A percentile compares a stretch with the other conserved stretches of the same genome.
These are phyloP conservation scores for Nycticryphes semicollaris DNA, from an alignment of 2,113 vertebrate genomes.

Conservation along the genomic window DNA sequence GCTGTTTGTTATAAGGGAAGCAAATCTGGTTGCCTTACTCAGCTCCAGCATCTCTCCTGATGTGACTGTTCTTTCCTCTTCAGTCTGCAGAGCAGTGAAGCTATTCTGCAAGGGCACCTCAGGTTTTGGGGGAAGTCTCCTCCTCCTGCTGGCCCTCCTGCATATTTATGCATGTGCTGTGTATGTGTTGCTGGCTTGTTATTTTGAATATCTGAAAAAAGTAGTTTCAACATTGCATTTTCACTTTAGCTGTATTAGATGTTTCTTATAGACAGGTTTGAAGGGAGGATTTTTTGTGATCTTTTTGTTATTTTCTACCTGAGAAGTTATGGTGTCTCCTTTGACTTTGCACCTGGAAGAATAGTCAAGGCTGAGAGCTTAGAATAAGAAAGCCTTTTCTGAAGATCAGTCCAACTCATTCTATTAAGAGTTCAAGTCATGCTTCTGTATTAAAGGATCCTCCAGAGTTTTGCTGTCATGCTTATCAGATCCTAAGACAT, in stretches of 20 bases:
- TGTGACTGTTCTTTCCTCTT: not conserved
- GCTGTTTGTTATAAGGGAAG: not conserved
- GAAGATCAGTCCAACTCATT: not conserved
- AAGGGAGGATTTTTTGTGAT: not conserved
- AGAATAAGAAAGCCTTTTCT: not conserved
- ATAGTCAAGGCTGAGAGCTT: not conserved
- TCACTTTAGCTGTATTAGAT: not conserved
- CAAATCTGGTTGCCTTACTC: not conserved
- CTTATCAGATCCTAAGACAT: not conserved
- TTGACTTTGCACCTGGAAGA: not conserved
- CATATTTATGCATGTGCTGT: not conserved
- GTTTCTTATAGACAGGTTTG: not conserved
- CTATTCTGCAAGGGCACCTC: not conserved
- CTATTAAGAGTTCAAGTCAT: not conserved
- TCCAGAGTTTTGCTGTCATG: not conserved
- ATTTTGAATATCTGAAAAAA: not conserved
- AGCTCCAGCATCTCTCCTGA: not conserved
- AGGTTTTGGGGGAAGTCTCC: not conserved
- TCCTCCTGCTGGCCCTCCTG: not conserved
- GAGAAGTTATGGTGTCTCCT: not conserved
- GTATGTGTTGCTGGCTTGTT: not conserved
- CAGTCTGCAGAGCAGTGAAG: not conserved
- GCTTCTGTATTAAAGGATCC: not conserved
- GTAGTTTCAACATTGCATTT: not conserved
- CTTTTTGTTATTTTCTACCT: not conserved